phyloP scores from a whole-genome alignment of 2,113 vertebrate species.

The Pyxicephalus adspersus region DNA sequence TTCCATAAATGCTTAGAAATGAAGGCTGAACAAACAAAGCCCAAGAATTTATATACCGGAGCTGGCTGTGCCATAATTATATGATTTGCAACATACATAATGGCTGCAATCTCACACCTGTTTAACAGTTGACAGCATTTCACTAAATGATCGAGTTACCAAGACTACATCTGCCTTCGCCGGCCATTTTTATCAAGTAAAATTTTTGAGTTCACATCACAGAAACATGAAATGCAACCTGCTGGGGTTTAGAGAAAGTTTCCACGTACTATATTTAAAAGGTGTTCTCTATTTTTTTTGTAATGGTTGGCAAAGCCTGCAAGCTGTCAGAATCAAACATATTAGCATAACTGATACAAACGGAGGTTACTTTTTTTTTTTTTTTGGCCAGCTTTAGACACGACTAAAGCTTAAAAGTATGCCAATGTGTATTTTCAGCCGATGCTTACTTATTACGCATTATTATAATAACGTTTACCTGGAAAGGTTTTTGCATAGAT shows the following conservation, averaged over 20 bases:
- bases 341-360: conserved; percentile 39
- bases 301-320: background rate
- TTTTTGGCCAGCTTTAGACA: no score
- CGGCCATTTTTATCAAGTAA: background rate
- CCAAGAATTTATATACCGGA: conserved; percentile 5
- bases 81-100: conserved; percentile 45
- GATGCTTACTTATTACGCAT: no score
- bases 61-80: conserved; percentile 48
- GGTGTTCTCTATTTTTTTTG: no score
- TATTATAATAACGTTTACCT: no score
- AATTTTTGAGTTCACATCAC: background rate
- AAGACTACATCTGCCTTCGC: background rate
- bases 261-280: background rate
- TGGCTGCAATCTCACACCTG: conserved; percentile 32
- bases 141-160: conserved; percentile 1
- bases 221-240: background rate
- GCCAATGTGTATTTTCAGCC: no score
- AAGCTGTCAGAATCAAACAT: conserved; percentile 2
- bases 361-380: conserved; percentile 1
- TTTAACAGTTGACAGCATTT: conserved; percentile 32
- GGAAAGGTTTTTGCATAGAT: no score
- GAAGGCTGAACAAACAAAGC: conserved; percentile 33
- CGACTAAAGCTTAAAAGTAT: no score
- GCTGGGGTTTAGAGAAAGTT: background rate
- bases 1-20: conserved; percentile 47